Conservation (phyloP, 2,113 vertebrate species). For the Bombycilla garrulus region DNA sequence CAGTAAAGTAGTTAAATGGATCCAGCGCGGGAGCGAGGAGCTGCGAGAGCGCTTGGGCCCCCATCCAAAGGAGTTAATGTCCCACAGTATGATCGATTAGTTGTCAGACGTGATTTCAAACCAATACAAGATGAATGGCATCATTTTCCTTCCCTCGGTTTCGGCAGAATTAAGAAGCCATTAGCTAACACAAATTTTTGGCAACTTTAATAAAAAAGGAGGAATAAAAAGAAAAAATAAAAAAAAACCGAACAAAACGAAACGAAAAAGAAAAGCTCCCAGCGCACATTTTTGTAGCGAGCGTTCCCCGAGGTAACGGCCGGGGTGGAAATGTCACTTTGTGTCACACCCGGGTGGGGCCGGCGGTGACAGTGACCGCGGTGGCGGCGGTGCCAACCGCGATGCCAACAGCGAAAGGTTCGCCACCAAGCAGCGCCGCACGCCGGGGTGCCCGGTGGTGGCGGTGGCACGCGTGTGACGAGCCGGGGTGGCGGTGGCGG, state of each 20-base stretch:
- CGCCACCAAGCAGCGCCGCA: fast-evolving
- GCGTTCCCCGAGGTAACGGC: constrained; percentile 59
- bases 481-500: too few species aligned
- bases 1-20: constrained; percentile 76
- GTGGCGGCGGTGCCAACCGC: neutral
- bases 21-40: constrained; percentile 66
- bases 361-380: fast-evolving
- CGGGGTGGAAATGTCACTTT: neutral
- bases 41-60: constrained; percentile 76
- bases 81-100: constrained; percentile 86
- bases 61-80: constrained; percentile 88
- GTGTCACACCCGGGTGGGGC: neutral
- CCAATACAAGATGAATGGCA: constrained; percentile 86
- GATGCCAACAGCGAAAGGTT: fast-evolving
- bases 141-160: constrained; percentile 80
- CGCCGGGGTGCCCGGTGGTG: fast-evolving
- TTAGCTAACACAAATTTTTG: constrained; percentile 84
- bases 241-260: too few species aligned
- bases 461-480: fast-evolving
- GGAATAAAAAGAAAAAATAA: too few species aligned
- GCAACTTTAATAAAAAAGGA: constrained; percentile 75
- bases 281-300: constrained; percentile 48
- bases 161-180: constrained; percentile 85
- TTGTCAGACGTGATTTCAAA: constrained; percentile 85
- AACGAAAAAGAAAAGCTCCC: constrained; percentile 57